Evolutionary conservation across 2,888 invertebrate genomes (phyloP).

Genomic region (Lasioglossum morio): DNA sequence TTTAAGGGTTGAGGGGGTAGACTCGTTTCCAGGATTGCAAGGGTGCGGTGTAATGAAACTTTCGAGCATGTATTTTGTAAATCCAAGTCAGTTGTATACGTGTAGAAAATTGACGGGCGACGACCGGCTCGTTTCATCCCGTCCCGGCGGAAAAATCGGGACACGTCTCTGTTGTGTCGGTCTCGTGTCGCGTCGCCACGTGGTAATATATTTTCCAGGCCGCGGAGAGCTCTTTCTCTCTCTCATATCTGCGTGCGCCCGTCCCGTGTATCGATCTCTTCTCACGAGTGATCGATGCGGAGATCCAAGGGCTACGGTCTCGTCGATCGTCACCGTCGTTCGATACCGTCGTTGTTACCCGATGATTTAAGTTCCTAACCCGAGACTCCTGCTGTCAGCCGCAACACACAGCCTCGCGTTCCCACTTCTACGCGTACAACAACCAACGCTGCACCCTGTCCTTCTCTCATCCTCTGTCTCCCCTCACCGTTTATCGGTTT

Average conservation of each 20-base stretch:
- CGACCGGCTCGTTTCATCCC: constrained; percentile 55
- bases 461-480: constrained; percentile 9
- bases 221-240: constrained; percentile 32
- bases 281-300: constrained; percentile 70
- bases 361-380: constrained; percentile 76
- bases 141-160: constrained; percentile 16
- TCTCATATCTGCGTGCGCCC: constrained; percentile 46
- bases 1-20: too few relatives aligned
- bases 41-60: too few relatives aligned
- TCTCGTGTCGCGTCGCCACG: constrained; percentile 58
- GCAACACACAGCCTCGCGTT: constrained; percentile 72
- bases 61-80: too few relatives aligned
- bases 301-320: constrained; percentile 68
- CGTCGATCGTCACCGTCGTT: constrained; percentile 74
- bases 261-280: constrained; percentile 71
- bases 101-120: neutral
- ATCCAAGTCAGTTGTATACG: too few relatives aligned
- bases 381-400: constrained; percentile 78
- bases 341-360: constrained; percentile 72
- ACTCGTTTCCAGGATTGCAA: too few relatives aligned
- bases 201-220: constrained; percentile 64
- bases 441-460: constrained; percentile 44
- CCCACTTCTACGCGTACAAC: constrained; percentile 69
- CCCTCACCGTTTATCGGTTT: constrained; percentile 10
- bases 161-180: constrained; percentile 49